Evolutionary conservation across 2,797 vertebrate species (phyloP).

Genomic region (Spinus olivaceus): DNA sequence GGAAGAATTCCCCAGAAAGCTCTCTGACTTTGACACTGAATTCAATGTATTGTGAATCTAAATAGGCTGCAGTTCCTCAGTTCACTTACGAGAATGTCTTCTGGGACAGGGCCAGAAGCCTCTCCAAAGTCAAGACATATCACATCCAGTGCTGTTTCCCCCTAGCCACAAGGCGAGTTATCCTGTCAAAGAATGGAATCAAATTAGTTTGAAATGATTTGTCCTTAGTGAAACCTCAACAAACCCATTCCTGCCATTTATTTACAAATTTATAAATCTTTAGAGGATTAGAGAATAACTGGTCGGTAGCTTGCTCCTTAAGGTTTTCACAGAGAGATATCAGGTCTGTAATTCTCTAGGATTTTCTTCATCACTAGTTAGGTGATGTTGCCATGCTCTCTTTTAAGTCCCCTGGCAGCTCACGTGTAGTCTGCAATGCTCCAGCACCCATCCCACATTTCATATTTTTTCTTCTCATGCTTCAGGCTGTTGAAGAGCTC

Average conservation of each 20-base stretch:
- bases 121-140: constrained; percentile 27
- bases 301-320: background rate
- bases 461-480: background rate
- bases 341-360: background rate
- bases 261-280: background rate
- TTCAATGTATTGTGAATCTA: background rate
- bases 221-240: constrained; percentile 21
- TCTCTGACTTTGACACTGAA: background rate
- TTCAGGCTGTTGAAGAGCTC: background rate
- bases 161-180: background rate
- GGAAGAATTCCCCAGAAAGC: background rate
- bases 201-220: background rate
- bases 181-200: constrained; percentile 22
- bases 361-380: background rate
- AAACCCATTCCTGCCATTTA: background rate
- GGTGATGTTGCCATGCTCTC: background rate
- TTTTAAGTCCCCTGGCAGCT: background rate
- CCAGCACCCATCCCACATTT: background rate
- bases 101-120: constrained; percentile 44
- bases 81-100: background rate
- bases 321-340: background rate
- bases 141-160: background rate
- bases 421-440: background rate
- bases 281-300: background rate
- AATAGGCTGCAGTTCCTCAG: background rate